These are phyloP conservation scores for Cyclargus thomasi DNA, from an alignment of 1,140 invertebrate species.

Conservation along the genomic window DNA sequence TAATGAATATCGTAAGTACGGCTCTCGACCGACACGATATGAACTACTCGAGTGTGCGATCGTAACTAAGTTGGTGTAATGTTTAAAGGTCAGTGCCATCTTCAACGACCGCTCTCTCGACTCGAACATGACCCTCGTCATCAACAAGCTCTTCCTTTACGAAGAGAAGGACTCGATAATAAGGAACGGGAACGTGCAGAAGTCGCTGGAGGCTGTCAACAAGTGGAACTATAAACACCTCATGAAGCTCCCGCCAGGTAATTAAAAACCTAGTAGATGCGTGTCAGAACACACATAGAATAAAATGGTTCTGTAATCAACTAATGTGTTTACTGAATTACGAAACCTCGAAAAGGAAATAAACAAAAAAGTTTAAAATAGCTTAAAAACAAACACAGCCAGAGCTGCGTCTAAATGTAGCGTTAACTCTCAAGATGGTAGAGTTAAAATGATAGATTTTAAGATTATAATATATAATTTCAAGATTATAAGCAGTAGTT, in stretches of 20 bases:
- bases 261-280: not conserved
- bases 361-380: too few species aligned
- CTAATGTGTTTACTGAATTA: too few species aligned
- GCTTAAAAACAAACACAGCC: too few species aligned
- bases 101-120: constrained; percentile 82
- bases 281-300: too few species aligned
- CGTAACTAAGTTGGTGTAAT: constrained; percentile 54
- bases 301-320: too few species aligned
- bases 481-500: too few species aligned
- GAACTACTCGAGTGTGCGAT: constrained; percentile 38
- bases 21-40: constrained; percentile 28
- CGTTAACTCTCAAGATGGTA: too few species aligned
- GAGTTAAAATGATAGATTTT: too few species aligned
- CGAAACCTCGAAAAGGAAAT: too few species aligned
- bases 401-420: too few species aligned
- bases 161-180: constrained; percentile 79
- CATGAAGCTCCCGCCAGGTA: constrained; percentile 61
- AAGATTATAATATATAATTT: too few species aligned
- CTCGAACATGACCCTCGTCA: constrained; percentile 80
- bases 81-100: constrained; percentile 81
- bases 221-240: constrained; percentile 82
- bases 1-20: constrained; percentile 84
- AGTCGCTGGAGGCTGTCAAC: constrained; percentile 85
- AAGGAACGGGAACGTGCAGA: constrained; percentile 79
- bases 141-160: constrained; percentile 79